Base-by-base conservation (phyloP, 2,113 vertebrate species). In the Theristicus caerulescens region DNA sequence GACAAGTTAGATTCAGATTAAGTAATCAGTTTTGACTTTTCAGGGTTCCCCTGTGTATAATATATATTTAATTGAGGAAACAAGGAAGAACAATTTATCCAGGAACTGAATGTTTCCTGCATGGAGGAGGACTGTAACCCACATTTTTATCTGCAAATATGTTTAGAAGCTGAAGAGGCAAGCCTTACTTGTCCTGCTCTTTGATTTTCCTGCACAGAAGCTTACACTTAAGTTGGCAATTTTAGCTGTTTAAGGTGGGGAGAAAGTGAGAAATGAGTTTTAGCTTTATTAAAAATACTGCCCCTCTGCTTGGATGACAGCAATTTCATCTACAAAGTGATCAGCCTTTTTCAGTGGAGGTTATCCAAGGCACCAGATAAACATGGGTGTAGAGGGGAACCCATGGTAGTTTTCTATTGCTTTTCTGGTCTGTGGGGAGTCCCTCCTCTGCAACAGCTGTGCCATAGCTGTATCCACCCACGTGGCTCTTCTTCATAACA, bases 361-460 rank as follows among this genome's bases (percentile, higher is more conserved):
- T 16, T 54, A 46, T 24, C 44, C 71, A 42, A 73, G n/a, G 22
- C 52, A 61, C 59, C 86, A 74, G 24, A 69, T 29, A 46, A 86
- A 66, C 38, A 20, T 16, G 40, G 47, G 15, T n/a, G 90, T 92
- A 49, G 51, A 80, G 59, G 72, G 57, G 70, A 94, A 31, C 40
- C 38, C 6, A 0, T 5, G 9, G 70, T 46, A 54, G 36, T 83
- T 79, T 77, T 34, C 65, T n/a, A 8, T 52, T 62, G 21, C 24
- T 94, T 78, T 93, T 83, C 55, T 70, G 54, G 51, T 66, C 82
- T n/a, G 2, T 57, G 38, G 49, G 88, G 88, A 92, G 69, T 71
- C 88, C 92, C 82, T 93, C 86, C 96, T 78, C 85, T 86, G 76
- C 80, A 90, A 32, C 90, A 93, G 51, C 79, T 95, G 83, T 74